Evolutionary conservation across 2,113 vertebrate species (phyloP), one percentile per base, ranked within the genome.

Genomic region (Megalops atlanticus): DNA sequence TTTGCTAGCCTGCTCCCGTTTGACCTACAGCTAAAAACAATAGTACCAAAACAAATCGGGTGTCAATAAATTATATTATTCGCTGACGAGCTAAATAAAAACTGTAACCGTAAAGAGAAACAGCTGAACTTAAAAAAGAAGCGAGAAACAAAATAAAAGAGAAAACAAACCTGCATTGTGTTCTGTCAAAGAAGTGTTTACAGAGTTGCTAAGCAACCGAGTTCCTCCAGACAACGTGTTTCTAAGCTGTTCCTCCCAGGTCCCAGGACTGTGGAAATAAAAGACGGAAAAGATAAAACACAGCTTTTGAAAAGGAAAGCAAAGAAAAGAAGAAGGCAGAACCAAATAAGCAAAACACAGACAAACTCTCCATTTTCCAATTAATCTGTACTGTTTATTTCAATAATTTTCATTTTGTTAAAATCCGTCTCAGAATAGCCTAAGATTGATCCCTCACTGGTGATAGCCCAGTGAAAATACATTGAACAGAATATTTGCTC

Each of bases 121-220:
- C n/a, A 64, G 58, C 31, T 64, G n/a, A 77, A 39, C 35, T n/a
- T 58, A 54, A 24, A 77, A 40, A 71, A 33, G 52, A 71, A 71
- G 35, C 21, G 39, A 79, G 2, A 77, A 83, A 52, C 1, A 35
- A 33, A 76, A 7, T 0, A 43, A 10, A 31, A 36, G 21, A 78
- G 87, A 81, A 73, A 76, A n/a, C 92, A 86, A 89, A 94, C 92
- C 92, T 76, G 85, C 85, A 80, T 85, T 70, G 88, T 86, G 87
- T 85, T 85, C 78, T 74, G 79, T 78, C 80, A 84, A 33, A 77
- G 39, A 39, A 68, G 16, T 86, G 90, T 91, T 90, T 86, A 80
- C 76, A 36, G 40, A 45, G 92, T 93, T 89, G 74, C 92, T 76
- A 77, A 79, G 93, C 77, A 85, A 93, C 91, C 27, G 72, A 41